phyloP scores from a whole-genome alignment of 2,113 vertebrate species.

The Dissostichus mawsoni region DNA sequence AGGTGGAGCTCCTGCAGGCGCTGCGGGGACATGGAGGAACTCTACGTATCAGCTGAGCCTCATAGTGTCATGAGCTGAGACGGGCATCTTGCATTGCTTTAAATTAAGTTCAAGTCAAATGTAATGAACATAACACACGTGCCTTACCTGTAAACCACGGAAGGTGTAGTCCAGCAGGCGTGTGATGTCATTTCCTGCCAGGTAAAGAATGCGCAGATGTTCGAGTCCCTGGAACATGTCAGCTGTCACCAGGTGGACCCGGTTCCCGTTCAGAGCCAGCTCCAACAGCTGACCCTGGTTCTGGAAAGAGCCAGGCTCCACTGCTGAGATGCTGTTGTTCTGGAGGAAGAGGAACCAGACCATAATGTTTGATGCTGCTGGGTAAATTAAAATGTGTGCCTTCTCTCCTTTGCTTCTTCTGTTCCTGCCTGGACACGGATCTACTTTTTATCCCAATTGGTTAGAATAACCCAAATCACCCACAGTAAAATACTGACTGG shows the following conservation, averaged over 20 bases:
- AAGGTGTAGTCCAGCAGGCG: conserved; percentile 90
- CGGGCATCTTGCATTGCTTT: neutral
- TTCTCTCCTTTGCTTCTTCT: too few species aligned
- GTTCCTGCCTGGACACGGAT: too few species aligned
- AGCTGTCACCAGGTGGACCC: conserved; percentile 85
- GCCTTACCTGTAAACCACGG: conserved; percentile 86
- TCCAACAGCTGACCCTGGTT: conserved; percentile 87
- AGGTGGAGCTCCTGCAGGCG: conserved; percentile 92
- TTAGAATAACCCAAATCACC: too few species aligned
- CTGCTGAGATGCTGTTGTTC: conserved; percentile 89
- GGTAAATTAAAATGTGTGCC: too few species aligned
- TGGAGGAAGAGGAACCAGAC: conserved; percentile 45
- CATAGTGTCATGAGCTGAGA: neutral
- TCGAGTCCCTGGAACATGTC: conserved; percentile 88
- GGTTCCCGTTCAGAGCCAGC: conserved; percentile 90
- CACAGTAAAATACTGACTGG: too few species aligned
- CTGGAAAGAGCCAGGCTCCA: conserved; percentile 87
- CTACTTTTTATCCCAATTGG: too few species aligned
- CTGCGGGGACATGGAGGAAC: conserved; percentile 69
- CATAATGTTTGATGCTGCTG: too few species aligned
- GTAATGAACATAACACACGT: neutral
- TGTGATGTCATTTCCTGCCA: conserved; percentile 90
- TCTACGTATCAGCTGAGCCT: neutral
- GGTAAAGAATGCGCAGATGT: conserved; percentile 91
- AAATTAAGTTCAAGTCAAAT: neutral